phyloP scores from a whole-genome alignment of 2,113 vertebrate genomes.

The Nansenia antarctica region DNA sequence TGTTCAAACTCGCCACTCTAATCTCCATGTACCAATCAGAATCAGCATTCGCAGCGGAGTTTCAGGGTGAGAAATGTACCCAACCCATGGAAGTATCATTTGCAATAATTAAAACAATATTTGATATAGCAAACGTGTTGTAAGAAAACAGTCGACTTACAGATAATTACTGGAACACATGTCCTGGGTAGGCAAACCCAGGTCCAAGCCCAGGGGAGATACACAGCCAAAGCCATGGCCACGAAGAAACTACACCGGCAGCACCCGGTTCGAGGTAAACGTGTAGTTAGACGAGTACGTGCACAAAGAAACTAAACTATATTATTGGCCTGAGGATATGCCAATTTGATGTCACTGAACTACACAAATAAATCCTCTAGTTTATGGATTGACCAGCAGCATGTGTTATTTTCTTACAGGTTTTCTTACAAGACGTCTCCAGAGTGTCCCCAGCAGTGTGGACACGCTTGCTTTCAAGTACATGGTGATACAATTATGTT shows the following conservation, averaged over 20 bases:
- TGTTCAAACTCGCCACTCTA: no score
- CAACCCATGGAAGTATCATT: no score
- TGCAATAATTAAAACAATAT: no score
- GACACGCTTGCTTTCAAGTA: constrained; percentile 73
- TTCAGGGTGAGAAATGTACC: no score
- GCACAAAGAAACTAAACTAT: not conserved
- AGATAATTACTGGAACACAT: no score
- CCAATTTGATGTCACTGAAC: not conserved
- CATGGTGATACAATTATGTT: constrained; percentile 72
- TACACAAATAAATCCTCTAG: not conserved
- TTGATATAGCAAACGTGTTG: no score
- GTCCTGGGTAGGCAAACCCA: no score
- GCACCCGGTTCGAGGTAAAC: constrained; percentile 38
- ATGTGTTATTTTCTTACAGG: not conserved
- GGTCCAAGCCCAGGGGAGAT: no score
- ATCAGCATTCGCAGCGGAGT: no score
- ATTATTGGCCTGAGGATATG: not conserved
- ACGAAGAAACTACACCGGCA: constrained; percentile 29
- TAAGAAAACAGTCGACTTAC: no score
- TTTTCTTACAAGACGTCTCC: not conserved
- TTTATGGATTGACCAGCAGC: not conserved
- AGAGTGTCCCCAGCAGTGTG: constrained; percentile 44
- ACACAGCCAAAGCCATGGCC: constrained; percentile 38
- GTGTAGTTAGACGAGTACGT: not conserved
- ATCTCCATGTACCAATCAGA: no score